Percentiles rank a stretch among this genome's conserved stretches.
phyloP scores from a whole-genome alignment of 2,113 vertebrate species.

The Hucho hucho region DNA sequence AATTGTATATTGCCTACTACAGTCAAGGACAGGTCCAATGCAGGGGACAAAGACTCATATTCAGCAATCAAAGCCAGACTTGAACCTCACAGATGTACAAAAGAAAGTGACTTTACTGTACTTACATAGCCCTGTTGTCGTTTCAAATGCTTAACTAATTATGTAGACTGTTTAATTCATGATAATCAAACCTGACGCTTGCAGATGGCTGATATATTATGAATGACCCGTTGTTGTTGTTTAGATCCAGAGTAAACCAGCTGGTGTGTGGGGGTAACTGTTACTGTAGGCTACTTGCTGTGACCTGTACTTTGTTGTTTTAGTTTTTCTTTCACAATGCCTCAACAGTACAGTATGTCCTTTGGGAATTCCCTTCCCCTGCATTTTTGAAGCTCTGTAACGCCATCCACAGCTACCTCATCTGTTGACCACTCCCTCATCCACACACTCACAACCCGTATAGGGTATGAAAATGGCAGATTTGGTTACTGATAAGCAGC shows the following conservation, averaged over 20 bases:
- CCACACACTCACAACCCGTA: no score
- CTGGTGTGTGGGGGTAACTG: neutral
- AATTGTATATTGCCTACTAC: neutral
- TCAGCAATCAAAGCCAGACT: neutral
- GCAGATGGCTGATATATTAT: constrained; percentile 9
- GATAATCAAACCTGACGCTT: constrained; percentile 1
- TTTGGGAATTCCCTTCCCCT: no score
- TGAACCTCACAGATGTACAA: neutral
- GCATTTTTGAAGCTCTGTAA: no score
- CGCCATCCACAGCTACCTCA: no score
- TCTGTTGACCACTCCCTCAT: no score
- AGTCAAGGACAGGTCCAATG: neutral
- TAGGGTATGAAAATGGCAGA: neutral
- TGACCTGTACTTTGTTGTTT: no score
- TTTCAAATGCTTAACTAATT: neutral
- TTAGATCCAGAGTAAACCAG: neutral
- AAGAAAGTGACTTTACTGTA: neutral
- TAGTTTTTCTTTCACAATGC: no score
- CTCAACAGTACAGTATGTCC: no score
- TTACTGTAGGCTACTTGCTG: neutral
- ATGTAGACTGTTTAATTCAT: constrained; percentile 2
- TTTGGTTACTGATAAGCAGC: no score
- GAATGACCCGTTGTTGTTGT: neutral
- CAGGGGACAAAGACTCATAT: neutral
- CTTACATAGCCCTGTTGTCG: neutral